phyloP scores from a whole-genome alignment of 2,113 vertebrate genomes.

The Promerops cafer region DNA sequence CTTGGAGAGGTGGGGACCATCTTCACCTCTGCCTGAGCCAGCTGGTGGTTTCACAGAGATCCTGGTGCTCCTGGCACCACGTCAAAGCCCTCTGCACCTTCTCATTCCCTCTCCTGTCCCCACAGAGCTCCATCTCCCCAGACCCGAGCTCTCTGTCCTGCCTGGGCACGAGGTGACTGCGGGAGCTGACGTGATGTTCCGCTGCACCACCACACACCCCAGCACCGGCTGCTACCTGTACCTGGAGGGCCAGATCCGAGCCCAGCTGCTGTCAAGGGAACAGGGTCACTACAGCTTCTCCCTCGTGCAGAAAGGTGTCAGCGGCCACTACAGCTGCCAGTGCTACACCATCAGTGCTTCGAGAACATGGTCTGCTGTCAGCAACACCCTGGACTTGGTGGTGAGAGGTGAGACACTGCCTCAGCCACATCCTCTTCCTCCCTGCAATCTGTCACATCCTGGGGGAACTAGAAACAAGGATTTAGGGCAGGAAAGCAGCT shows the following conservation, averaged over 20 bases:
- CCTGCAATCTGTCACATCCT: background rate
- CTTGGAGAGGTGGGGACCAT: background rate
- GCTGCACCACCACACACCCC: background rate
- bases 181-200: background rate
- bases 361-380: background rate
- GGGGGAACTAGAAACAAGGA: background rate
- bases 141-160: background rate
- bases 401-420: background rate
- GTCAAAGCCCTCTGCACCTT: background rate
- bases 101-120: background rate
- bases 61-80: background rate
- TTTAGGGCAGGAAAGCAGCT: background rate
- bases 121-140: background rate
- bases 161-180: background rate
- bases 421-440: background rate
- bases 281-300: background rate
- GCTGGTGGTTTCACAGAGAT: background rate
- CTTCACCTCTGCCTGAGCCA: background rate
- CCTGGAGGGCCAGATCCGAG: background rate
- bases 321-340: constrained; percentile 25
- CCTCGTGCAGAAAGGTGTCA: background rate
- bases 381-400: background rate
- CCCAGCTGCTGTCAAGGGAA: fast-evolving
- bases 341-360: fast-evolving
- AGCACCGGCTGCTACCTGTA: background rate